Conservation (phyloP, 2,797 vertebrate genomes). For the Ptychadena robeensis region DNA sequence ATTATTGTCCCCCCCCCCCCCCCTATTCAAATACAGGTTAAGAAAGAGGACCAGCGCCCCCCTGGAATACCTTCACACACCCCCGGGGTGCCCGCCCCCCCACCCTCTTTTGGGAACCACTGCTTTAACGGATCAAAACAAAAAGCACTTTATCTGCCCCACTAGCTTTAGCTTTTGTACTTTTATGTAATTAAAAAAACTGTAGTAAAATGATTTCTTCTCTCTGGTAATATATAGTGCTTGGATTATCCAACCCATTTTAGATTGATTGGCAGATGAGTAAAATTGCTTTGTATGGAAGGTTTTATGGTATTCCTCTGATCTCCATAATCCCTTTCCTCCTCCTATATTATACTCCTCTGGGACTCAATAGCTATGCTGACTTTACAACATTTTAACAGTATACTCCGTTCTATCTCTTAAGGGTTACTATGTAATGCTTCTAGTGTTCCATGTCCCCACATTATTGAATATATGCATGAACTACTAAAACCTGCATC, state of each 20-base stretch:
- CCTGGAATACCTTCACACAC: too few relatives aligned
- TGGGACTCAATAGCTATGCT: neutral
- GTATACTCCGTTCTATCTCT: neutral
- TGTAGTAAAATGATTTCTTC: neutral
- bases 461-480: neutral
- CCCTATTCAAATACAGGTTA: too few relatives aligned
- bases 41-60: too few relatives aligned
- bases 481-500: neutral
- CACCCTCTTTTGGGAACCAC: too few relatives aligned
- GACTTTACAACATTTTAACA: neutral
- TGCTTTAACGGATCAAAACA: too few relatives aligned
- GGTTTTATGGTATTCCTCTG: neutral
- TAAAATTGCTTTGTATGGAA: neutral
- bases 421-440: neutral
- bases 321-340: conserved; percentile 14
- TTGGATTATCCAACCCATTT: neutral
- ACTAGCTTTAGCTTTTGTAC: too few relatives aligned
- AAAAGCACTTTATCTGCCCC: too few relatives aligned
- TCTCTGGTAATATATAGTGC: neutral
- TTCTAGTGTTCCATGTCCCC: neutral
- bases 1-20: too few relatives aligned
- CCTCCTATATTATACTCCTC: neutral
- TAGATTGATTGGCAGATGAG: neutral
- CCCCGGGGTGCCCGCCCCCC: too few relatives aligned
- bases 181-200: too few relatives aligned